Evolutionary conservation across 1,140 invertebrate genomes (phyloP).

Genomic region (Dinoponera quadriceps): DNA sequence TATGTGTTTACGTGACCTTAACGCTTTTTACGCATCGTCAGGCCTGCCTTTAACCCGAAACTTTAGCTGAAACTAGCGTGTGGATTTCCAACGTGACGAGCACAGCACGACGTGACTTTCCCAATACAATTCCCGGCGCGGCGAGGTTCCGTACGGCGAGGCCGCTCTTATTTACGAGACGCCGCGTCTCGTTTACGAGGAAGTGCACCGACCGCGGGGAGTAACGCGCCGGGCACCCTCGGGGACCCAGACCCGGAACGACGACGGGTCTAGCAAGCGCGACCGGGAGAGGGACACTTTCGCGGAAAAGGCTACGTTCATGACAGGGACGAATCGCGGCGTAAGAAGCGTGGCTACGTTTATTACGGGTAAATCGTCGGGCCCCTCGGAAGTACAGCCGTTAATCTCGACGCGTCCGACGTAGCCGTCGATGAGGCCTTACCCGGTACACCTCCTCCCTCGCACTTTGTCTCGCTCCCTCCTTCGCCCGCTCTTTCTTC

Average conservation of each 20-base stretch:
- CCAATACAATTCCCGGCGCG: background rate
- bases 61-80: background rate
- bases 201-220: background rate
- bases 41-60: background rate
- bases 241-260: background rate
- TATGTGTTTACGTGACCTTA: slow-evolving; percentile 17
- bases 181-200: background rate
- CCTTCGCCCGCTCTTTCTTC: slow-evolving; percentile 8
- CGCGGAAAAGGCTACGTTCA: slow-evolving; percentile 53
- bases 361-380: slow-evolving; percentile 76
- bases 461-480: slow-evolving; percentile 18
- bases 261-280: background rate
- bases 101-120: background rate
- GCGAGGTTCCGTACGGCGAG: background rate
- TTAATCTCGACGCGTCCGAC: slow-evolving; percentile 76
- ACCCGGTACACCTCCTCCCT: slow-evolving; percentile 54
- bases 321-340: slow-evolving; percentile 40
- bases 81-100: background rate
- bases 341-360: slow-evolving; percentile 70
- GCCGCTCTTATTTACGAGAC: slow-evolving; percentile 8
- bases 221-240: background rate
- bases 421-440: slow-evolving; percentile 70
- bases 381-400: slow-evolving; percentile 72
- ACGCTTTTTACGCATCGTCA: background rate
- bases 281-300: slow-evolving; percentile 56